Evolutionary conservation across 2,113 vertebrate genomes (phyloP), one percentile per base, ranked within the genome.

Genomic region (Hypanus sabinus): DNA sequence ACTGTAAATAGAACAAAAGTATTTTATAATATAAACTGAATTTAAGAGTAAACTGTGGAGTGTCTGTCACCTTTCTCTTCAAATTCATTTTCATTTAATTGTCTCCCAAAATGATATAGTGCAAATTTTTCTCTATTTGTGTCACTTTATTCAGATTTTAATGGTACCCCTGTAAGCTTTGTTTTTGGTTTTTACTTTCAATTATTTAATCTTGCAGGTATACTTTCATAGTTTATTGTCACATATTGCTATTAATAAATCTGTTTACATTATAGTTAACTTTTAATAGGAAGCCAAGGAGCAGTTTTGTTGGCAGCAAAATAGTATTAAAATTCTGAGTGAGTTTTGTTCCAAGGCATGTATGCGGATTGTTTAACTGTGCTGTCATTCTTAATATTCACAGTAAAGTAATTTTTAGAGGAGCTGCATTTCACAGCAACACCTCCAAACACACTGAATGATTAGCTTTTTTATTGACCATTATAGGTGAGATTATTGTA

Each of bases 351-450:
- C 96, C 96, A 97, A 97, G 97, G 97, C 98, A 97, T 98, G 98
- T 98, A 98, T 98, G 97, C 97, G 97, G 97, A 96, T 97, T 97
- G 97, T 98, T 98, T 98, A 98, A 97, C 97, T 96, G 96, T 96
- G 96, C 98, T 98, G 98, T 98, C 98, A 98, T 98, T 99, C 98
- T 98, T 99, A 98, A 99, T 99, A 98, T 98, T 97, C 97, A 97
- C 96, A 97, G 97, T 97, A 97, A 96, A 97, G 97, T 98, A 97
- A 97, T 97, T 97, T 98, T 97, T 97, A 97, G 96, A 97, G 97
- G 97, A 97, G 97, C 96, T 97, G 97, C 96, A 97, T 97, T 98
- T 98, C 97, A 97, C 96, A 97, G 96, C 97, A 96, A 97, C 97
- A 97, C 97, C 97, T 97, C 97, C 96, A 96, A 97, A 97, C 97